These are phyloP conservation scores for Rhagophthalmus giganteus DNA, from an alignment of 2,888 invertebrate species.

Conservation along the genomic window DNA sequence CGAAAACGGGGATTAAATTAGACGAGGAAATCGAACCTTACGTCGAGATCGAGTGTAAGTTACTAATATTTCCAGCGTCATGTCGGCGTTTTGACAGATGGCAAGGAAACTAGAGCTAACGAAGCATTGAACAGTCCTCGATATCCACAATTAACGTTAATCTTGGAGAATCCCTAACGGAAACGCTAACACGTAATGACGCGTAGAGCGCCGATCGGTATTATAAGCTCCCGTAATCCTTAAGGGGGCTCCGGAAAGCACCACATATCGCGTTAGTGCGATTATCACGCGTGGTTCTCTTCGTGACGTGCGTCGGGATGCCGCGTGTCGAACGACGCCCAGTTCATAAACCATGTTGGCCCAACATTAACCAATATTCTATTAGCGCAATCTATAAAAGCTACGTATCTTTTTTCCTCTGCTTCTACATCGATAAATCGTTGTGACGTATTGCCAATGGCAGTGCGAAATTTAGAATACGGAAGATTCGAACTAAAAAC, in stretches of 20 bases:
- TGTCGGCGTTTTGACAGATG: constrained; percentile 37
- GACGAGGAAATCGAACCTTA: too few relatives aligned
- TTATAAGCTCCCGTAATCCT: constrained; percentile 43
- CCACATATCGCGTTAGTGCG: constrained; percentile 49
- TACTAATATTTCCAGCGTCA: too few relatives aligned
- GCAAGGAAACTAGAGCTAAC: constrained; percentile 40
- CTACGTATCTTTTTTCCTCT: constrained; percentile 5
- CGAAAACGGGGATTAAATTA: too few relatives aligned
- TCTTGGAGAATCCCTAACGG: constrained; percentile 43
- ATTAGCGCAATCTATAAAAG: constrained; percentile 28
- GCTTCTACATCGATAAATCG: background rate
- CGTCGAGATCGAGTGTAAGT: too few relatives aligned
- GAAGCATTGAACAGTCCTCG: constrained; percentile 42
- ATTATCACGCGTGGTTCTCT: constrained; percentile 51
- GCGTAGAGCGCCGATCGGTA: constrained; percentile 40
- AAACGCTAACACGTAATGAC: constrained; percentile 49
- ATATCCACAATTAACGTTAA: constrained; percentile 45
- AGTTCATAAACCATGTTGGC: constrained; percentile 45
- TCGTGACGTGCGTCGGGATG: constrained; percentile 41
- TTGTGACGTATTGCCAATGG: too few relatives aligned
- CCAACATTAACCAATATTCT: constrained; percentile 44
- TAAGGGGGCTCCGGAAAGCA: constrained; percentile 30
- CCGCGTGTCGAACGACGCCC: constrained; percentile 44
- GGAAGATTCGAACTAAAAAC: too few relatives aligned
- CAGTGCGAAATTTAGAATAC: too few relatives aligned